Percentiles rank a stretch among this genome's conserved stretches.
These are phyloP conservation scores for Urocolius indicus DNA, from an alignment of 2,113 vertebrate genomes.

Conservation along the genomic window DNA sequence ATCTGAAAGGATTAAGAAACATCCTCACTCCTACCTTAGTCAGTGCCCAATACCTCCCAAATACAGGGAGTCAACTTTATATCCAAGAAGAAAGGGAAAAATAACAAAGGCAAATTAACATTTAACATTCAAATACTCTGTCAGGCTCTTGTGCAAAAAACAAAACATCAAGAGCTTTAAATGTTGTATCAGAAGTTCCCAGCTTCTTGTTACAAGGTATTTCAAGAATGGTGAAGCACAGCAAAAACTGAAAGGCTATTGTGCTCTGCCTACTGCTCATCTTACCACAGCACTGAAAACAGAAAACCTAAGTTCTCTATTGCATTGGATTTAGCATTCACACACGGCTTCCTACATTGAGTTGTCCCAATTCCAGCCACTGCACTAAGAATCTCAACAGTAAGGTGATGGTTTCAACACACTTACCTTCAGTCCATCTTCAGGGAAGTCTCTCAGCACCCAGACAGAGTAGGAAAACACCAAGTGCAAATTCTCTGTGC, in stretches of 20 bases:
- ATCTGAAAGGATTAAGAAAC: background rate
- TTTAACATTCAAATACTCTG: background rate
- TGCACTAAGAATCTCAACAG: background rate
- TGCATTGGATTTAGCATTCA: background rate
- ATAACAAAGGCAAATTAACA: background rate
- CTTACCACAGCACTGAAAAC: background rate
- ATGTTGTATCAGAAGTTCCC: background rate
- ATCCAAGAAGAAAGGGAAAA: background rate
- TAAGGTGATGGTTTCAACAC: background rate
- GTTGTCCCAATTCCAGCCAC: background rate
- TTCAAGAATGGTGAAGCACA: background rate
- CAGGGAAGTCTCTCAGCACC: slow-evolving; percentile 94
- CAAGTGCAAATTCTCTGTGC: slow-evolving; percentile 91
- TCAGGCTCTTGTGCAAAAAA: background rate
- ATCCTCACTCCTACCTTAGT: background rate
- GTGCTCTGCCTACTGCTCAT: background rate
- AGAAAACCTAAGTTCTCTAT: background rate
- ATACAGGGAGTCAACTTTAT: background rate
- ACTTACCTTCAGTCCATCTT: slow-evolving; percentile 93
- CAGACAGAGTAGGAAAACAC: slow-evolving; percentile 96
- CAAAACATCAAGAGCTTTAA: background rate
- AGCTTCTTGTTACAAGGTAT: background rate
- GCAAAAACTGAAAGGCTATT: background rate
- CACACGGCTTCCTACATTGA: background rate
- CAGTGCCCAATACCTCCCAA: background rate